Evolutionary conservation across 1,140 invertebrate species (phyloP).

Genomic region (Neocloeon triangulifer): DNA sequence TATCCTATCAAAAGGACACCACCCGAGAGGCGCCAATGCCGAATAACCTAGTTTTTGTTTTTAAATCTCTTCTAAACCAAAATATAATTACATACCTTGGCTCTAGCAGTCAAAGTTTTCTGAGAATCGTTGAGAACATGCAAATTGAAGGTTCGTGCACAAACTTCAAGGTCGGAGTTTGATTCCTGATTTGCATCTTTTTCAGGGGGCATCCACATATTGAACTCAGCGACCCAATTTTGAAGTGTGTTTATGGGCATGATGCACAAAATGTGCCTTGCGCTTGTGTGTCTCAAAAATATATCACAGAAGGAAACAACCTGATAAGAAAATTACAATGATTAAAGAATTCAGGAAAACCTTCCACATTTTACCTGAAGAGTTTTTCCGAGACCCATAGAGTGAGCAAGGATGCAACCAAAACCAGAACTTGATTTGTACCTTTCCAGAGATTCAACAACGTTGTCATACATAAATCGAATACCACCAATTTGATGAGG

Average conservation of each 20-base stretch:
- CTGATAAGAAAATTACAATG: constrained; percentile 11
- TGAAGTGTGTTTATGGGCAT: constrained; percentile 98
- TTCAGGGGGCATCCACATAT: constrained; percentile 72
- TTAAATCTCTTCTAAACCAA: too few relatives aligned
- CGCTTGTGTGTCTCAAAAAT: constrained; percentile 74
- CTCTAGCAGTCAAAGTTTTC: constrained; percentile 68
- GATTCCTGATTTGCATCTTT: constrained; percentile 14
- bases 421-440: constrained; percentile 81
- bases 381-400: constrained; percentile 99
- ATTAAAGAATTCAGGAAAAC: not conserved
- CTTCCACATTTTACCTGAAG: constrained; percentile 39
- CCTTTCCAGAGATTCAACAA: constrained; percentile 74
- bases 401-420: constrained; percentile 95
- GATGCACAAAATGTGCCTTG: constrained; percentile 78
- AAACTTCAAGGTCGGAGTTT: constrained; percentile 11
- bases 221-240: constrained; percentile 95
- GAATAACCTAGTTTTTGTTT: constrained; percentile 24
- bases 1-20: constrained; percentile 95
- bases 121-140: constrained; percentile 85
- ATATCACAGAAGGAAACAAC: constrained; percentile 89
- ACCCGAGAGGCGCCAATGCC: constrained; percentile 63
- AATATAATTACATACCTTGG: constrained; percentile 37
- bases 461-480: constrained; percentile 87
- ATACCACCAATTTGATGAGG: constrained; percentile 96
- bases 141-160: constrained; percentile 61